Evolutionary conservation across 2,113 vertebrate genomes (phyloP).

Genomic region (Salvelinus fontinalis): DNA sequence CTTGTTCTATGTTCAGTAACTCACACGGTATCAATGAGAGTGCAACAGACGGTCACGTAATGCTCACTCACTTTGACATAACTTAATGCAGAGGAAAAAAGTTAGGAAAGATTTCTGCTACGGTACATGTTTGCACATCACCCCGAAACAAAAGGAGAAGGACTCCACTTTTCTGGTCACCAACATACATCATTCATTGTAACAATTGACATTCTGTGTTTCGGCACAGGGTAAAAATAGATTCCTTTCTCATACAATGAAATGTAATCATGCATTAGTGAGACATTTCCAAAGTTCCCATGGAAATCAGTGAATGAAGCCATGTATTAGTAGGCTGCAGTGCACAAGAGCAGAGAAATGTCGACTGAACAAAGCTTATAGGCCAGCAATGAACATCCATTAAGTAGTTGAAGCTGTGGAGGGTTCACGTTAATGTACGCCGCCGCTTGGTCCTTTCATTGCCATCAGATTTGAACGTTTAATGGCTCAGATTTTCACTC

Average conservation of each 20-base stretch:
- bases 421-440: constrained; percentile 23
- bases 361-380: constrained; percentile 17
- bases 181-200: background rate
- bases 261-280: constrained; percentile 14
- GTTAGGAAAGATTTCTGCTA: background rate
- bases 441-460: constrained; percentile 19
- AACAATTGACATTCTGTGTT: constrained; percentile 19
- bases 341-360: constrained; percentile 17
- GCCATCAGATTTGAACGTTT: constrained; percentile 27
- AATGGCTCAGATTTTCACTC: constrained; percentile 33
- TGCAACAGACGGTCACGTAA: background rate
- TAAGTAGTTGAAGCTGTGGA: constrained; percentile 30
- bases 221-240: constrained; percentile 12
- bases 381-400: constrained; percentile 35
- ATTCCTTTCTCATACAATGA: constrained; percentile 4
- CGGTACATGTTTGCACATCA: background rate
- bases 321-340: constrained; percentile 26
- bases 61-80: background rate
- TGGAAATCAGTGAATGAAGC: constrained; percentile 31
- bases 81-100: background rate
- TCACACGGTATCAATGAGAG: background rate
- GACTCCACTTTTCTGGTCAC: background rate
- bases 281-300: constrained; percentile 24
- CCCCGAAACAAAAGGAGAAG: too few species aligned
- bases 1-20: background rate